Base-by-base conservation (phyloP, 2,797 vertebrate genomes). In the Halcyon smyrnensis region DNA sequence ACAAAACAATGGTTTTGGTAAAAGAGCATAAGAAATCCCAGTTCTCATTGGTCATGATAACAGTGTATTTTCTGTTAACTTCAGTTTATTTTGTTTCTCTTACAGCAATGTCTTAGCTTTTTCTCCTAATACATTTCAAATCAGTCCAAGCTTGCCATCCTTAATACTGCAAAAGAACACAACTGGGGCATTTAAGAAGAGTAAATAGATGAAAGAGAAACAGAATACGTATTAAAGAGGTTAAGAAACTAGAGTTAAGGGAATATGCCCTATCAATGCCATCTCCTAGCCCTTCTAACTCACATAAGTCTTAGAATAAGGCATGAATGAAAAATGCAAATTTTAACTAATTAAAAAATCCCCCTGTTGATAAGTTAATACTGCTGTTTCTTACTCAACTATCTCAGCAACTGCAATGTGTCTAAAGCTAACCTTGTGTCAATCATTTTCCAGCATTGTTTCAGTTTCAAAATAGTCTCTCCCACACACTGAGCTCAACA, bases 391-490 rank as follows among this genome's bases (percentile, higher is more conserved):
- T 92, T 63, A 63, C 3, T 28, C 41, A 93, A 46, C 37, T 2
- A 18, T 15, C 56, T 36, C 50, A 20, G 74, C 70, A 93, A 51
- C 39, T 23, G 57, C 48, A 54, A 75, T 1, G 2, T 46, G 54
- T 37, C 43, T 83, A 45, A 88, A 94, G 80, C 60, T 67, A 90
- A 80, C 59, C 62, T 73, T 45, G n/a, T 7, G 63, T 41, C 91
- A 95, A 51, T 82, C 68, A 85, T 74, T 88, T 86, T 11, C 77
- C 70, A 39, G 67, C 62, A 91, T 89, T 97, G 90, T 90, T 97
- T 95, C 82, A 63, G 20, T 78, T 78, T 73, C 45, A 37, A 78
- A 75, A 86, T 93, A 84, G 32, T 6, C 50, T 78, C 75, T 93
- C 80, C 93, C 91, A 6, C 95, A 84, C 65, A 23, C 59, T 51